A percentile compares a stretch with the other conserved stretches of the same genome.
Evolutionary conservation across 2,797 vertebrate genomes (phyloP).

Genomic region (Perodicticus potto): DNA sequence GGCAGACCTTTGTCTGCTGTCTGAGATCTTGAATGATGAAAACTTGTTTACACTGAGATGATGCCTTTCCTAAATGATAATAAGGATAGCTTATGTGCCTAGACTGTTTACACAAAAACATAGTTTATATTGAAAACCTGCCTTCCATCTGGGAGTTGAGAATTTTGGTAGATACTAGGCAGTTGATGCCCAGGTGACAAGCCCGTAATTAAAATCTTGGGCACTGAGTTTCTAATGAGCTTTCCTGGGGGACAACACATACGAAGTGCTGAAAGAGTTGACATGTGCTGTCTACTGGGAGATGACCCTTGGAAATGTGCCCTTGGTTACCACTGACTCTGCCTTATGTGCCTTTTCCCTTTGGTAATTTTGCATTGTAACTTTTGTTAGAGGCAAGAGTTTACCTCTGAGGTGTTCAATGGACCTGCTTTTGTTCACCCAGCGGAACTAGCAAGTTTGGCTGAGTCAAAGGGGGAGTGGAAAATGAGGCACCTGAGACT

Average conservation of each 20-base stretch:
- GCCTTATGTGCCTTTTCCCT: not conserved
- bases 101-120: not conserved
- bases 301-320: not conserved
- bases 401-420: too few species aligned
- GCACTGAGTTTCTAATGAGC: not conserved
- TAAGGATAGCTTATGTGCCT: constrained; percentile 22
- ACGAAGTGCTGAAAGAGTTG: not conserved
- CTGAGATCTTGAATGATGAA: not conserved
- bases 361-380: not conserved
- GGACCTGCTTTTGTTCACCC: too few species aligned
- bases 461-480: too few species aligned
- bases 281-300: not conserved
- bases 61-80: not conserved
- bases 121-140: not conserved
- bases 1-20: not conserved
- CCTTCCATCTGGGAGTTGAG: not conserved
- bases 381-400: not conserved
- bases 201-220: not conserved
- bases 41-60: not conserved
- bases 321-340: not conserved
- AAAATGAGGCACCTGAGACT: too few species aligned
- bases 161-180: constrained; percentile 4
- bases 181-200: not conserved
- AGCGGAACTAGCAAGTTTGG: too few species aligned
- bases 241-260: not conserved